Percentiles rank a stretch among this genome's conserved stretches.
Evolutionary conservation across 2,797 vertebrate genomes (phyloP).

Genomic region (Pygocentrus nattereri): DNA sequence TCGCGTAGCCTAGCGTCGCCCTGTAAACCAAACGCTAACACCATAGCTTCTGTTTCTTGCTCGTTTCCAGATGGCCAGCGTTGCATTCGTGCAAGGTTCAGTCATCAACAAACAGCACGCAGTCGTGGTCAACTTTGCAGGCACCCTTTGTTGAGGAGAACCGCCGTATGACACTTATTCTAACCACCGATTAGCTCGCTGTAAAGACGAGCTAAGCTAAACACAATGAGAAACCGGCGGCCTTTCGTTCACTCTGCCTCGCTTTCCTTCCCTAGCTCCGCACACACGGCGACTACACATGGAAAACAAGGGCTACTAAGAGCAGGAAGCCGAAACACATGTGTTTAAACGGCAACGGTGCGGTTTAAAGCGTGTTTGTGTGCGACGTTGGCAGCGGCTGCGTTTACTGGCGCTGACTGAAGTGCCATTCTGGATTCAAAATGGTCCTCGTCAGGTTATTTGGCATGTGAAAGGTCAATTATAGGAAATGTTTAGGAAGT

Average conservation of each 20-base stretch:
- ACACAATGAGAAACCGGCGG: background rate
- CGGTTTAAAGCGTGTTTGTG: constrained; percentile 37
- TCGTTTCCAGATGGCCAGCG: background rate
- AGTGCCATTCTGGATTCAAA: constrained; percentile 35
- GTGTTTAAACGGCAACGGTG: constrained; percentile 23
- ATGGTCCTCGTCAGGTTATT: constrained; percentile 55
- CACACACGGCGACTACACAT: background rate
- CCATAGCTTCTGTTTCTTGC: constrained; percentile 13
- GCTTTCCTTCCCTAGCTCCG: background rate
- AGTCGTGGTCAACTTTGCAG: background rate
- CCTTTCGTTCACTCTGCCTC: background rate
- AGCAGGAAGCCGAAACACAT: background rate
- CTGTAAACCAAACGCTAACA: constrained; percentile 31
- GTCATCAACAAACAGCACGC: background rate
- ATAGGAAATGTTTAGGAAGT: constrained; percentile 61
- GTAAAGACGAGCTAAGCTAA: background rate
- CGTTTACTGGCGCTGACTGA: constrained; percentile 30
- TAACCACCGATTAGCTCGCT: background rate
- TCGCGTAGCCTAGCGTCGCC: background rate
- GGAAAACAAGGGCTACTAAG: too few relatives aligned
- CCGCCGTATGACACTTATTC: background rate
- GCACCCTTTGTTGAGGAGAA: background rate
- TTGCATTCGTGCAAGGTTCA: background rate
- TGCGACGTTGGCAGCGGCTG: constrained; percentile 32
- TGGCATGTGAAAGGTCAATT: constrained; percentile 58